Conservation (phyloP, 1,140 invertebrate genomes). For the Aphelenchoides avenae region DNA sequence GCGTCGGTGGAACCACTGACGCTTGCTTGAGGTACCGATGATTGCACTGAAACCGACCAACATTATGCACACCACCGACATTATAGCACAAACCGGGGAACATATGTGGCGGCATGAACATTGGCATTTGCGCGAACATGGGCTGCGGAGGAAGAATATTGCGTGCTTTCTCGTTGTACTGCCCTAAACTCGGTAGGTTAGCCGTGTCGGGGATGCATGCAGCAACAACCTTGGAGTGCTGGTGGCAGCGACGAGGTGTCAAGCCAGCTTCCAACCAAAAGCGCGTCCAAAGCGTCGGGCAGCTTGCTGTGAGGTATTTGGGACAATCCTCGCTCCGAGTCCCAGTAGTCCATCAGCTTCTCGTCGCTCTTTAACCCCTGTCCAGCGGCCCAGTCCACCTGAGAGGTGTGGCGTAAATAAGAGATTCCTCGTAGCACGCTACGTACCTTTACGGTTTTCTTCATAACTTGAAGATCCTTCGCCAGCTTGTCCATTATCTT, state of each 20-base stretch:
- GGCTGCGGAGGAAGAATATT: not conserved
- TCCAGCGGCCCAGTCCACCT: slow-evolving; percentile 40
- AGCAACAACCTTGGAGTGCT: slow-evolving; percentile 28
- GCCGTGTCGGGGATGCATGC: not conserved
- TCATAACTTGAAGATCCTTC: slow-evolving; percentile 22
- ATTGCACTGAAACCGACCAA: too few relatives aligned
- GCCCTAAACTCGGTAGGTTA: not conserved
- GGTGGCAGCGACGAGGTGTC: slow-evolving; percentile 36
- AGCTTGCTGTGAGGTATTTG: slow-evolving; percentile 37
- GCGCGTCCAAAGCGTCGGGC: slow-evolving; percentile 23
- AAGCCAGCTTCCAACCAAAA: slow-evolving; percentile 38
- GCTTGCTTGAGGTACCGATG: too few relatives aligned
- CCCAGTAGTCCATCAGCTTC: slow-evolving; percentile 37
- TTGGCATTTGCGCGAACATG: slow-evolving; percentile 15
- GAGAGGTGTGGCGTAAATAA: slow-evolving; percentile 11
- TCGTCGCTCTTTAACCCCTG: slow-evolving; percentile 27
- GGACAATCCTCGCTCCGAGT: slow-evolving; percentile 27
- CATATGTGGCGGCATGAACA: too few relatives aligned
- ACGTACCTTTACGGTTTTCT: slow-evolving; percentile 33
- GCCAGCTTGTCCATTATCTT: slow-evolving; percentile 39
- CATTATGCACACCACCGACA: too few relatives aligned
- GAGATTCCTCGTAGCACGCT: slow-evolving; percentile 5
- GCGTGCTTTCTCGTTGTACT: not conserved
- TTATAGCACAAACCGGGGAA: too few relatives aligned
- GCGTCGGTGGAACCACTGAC: too few relatives aligned